phyloP scores from a whole-genome alignment of 2,113 vertebrate genomes.

The Oryzias javanicus region DNA sequence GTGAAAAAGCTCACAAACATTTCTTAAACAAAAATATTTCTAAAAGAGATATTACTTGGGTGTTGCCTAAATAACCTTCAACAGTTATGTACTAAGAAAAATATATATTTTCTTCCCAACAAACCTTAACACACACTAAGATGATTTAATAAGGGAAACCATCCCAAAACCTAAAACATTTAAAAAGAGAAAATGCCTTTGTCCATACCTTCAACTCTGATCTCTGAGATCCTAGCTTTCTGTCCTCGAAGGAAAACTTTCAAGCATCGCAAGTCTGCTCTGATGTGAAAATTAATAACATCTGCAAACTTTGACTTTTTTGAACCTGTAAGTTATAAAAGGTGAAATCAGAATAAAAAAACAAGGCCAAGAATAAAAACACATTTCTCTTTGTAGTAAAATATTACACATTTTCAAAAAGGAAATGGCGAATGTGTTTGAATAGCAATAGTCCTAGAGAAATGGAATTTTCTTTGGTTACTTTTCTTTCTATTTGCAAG shows the following conservation, averaged over 20 bases:
- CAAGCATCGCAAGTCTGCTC: slow-evolving; percentile 88
- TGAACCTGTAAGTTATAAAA: slow-evolving; percentile 69
- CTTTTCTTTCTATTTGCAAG: slow-evolving; percentile 62
- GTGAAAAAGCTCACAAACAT: background rate
- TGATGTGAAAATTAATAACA: slow-evolving; percentile 85
- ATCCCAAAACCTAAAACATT: too few relatives aligned
- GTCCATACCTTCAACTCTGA: slow-evolving; percentile 87
- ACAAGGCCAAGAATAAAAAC: background rate
- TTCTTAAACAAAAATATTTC: background rate
- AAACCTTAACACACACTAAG: too few relatives aligned
- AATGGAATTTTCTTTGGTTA: slow-evolving; percentile 21
- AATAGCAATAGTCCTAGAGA: too few relatives aligned
- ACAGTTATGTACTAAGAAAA: too few relatives aligned
- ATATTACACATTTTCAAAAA: too few relatives aligned
- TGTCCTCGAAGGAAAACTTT: slow-evolving; percentile 91
- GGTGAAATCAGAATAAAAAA: slow-evolving; percentile 5
- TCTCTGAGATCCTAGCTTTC: slow-evolving; percentile 88
- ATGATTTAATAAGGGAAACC: too few relatives aligned
- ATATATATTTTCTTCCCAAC: too few relatives aligned
- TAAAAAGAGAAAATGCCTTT: background rate
- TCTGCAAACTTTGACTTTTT: slow-evolving; percentile 85
- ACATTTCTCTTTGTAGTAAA: too few relatives aligned
- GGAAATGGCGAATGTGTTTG: too few relatives aligned
- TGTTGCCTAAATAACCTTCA: background rate
- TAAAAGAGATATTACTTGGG: background rate